Evolutionary conservation across 2,797 vertebrate genomes (phyloP).

Genomic region (Malacoraja senta): DNA sequence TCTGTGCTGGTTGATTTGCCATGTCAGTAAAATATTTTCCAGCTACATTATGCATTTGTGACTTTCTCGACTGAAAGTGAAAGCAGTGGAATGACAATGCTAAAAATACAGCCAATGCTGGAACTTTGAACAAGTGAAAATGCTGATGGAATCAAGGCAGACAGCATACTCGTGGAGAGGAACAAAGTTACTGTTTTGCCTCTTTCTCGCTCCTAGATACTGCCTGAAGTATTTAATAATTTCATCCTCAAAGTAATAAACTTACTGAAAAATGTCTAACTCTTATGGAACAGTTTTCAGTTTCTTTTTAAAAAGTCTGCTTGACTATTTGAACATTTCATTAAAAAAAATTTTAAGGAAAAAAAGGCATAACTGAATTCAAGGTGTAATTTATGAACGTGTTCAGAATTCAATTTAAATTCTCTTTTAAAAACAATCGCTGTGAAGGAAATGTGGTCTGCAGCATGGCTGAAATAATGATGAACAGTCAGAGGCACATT

Average conservation of each 20-base stretch:
- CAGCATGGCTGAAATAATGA: conserved; percentile 3
- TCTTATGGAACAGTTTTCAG: not conserved
- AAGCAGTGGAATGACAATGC: too few species aligned
- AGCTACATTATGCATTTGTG: too few species aligned
- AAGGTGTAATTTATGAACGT: not conserved
- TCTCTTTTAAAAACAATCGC: not conserved
- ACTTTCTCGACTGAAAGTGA: too few species aligned
- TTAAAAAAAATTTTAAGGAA: too few species aligned
- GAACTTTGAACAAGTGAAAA: too few species aligned
- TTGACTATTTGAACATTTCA: not conserved
- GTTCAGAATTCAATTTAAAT: not conserved
- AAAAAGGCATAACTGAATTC: not conserved
- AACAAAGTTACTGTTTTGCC: too few species aligned
- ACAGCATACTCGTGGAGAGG: too few species aligned
- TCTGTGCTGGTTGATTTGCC: not conserved
- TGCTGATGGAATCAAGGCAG: too few species aligned
- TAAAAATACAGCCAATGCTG: too few species aligned
- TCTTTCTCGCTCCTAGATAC: too few species aligned
- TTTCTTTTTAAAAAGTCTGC: not conserved
- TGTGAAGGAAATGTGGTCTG: not conserved
- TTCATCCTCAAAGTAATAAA: not conserved
- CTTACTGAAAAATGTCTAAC: not conserved
- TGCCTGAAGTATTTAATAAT: not conserved
- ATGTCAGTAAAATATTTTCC: not conserved
- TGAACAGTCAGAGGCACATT: conserved; percentile 12